A percentile compares a stretch with the other conserved stretches of the same genome.
Evolutionary conservation across 2,888 invertebrate genomes (phyloP).

Genomic region (Sesia apiformis): DNA sequence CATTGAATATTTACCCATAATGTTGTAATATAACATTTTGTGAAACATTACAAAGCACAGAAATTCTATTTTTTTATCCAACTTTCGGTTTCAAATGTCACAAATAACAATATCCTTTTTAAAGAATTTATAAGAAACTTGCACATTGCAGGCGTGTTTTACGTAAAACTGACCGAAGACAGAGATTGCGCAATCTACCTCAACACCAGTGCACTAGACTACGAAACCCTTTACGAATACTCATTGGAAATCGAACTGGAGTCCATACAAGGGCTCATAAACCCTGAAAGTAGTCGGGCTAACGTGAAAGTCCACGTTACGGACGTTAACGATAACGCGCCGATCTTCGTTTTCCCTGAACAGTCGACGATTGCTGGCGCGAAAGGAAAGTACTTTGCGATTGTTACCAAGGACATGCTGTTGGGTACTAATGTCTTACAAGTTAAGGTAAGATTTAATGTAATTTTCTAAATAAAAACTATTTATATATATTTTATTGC

Average conservation of each 20-base stretch:
- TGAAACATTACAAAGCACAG: too few species aligned
- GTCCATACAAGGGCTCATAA: constrained; percentile 86
- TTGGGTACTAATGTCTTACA: constrained; percentile 85
- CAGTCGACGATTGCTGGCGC: constrained; percentile 68
- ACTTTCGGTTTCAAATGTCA: too few species aligned
- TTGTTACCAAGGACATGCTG: constrained; percentile 82
- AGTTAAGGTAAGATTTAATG: constrained; percentile 74
- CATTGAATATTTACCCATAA: too few species aligned
- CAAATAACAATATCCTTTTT: constrained; percentile 4
- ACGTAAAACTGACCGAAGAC: constrained; percentile 82
- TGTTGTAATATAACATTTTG: too few species aligned
- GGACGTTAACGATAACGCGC: constrained; percentile 93
- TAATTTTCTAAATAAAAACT: too few species aligned
- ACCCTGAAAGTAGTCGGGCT: constrained; percentile 83
- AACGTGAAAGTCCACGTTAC: constrained; percentile 86
- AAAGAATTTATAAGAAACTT: neutral
- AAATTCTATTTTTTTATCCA: too few species aligned
- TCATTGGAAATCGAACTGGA: constrained; percentile 84
- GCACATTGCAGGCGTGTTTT: constrained; percentile 77
- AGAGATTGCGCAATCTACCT: constrained; percentile 88
- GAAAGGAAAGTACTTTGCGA: constrained; percentile 85
- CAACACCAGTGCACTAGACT: constrained; percentile 82
- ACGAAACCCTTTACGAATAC: constrained; percentile 83
- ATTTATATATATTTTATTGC: too few species aligned
- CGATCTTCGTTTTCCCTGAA: constrained; percentile 84